Base-by-base conservation (phyloP, 2,113 vertebrate species). In the Rhineura floridana region DNA sequence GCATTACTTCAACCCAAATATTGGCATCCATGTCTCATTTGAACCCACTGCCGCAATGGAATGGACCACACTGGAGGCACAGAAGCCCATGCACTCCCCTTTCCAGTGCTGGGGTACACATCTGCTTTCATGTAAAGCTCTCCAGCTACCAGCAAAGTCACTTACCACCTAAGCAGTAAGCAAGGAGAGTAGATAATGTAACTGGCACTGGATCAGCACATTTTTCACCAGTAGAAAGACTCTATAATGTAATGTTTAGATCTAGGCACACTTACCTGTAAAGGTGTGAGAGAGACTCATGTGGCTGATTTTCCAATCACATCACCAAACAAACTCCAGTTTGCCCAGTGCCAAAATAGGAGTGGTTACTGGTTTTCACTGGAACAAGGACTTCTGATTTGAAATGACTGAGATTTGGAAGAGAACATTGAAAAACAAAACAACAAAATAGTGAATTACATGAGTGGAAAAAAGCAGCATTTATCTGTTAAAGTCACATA, bases 301-400 rank as follows among this genome's bases (percentile, higher is more conserved):
- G 30, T 46, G 6, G 11, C 17, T 81, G 65, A 89, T 76, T 85
- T 69, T 28, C 59, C 86, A 88, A 91, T 99, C 97, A 99, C 98
- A 99, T 99, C 72, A 99, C 62, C 89, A 97, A 97, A 93, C 98
- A 99, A 42, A 98, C 98, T 81, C 98, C 98, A 9, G 98, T 98
- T 93, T 98, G 98, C 55, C 98, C 94, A 0, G 94, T 72, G 80
- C 97, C 95, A 85, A 96, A 97, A 90, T 96, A 96, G 4, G 96
- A 95, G 73, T 96, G 96, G 89, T 97, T 97, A 6, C 95, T 86
- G 15, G 95, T 89, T 91, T 96, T 98, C 81, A 95, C 69, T 8
- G 96, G 95, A 75, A 97, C 96, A 67, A 97, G 93, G 76, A 96
- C 95, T 88, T 96, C 96, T 15, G 96, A 94, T 78, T 96, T 96